phyloP scores from a whole-genome alignment of 2,888 invertebrate genomes.

The Amblyjoppa fuscipennis region DNA sequence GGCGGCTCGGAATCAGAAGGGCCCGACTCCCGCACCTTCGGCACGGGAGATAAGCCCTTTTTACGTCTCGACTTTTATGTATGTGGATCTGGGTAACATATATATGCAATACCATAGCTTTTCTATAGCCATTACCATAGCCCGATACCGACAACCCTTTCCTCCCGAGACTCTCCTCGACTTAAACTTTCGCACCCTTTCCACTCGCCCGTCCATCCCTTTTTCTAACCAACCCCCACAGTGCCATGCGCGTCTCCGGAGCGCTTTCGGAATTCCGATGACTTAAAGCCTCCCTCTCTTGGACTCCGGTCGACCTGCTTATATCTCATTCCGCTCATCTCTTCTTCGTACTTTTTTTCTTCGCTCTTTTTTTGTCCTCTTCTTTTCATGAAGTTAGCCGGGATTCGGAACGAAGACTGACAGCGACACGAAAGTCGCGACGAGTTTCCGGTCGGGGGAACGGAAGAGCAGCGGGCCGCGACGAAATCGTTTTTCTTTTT shows the following conservation, averaged over 20 bases:
- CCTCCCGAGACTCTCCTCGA: slow-evolving; percentile 36
- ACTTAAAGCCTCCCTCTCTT: slow-evolving; percentile 38
- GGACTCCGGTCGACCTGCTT: slow-evolving; percentile 25
- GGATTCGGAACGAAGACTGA: slow-evolving; percentile 39
- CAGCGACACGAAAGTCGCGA: neutral
- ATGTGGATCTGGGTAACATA: neutral
- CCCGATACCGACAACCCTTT: slow-evolving; percentile 23
- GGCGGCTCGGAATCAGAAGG: too few relatives aligned
- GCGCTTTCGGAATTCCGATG: slow-evolving; percentile 50
- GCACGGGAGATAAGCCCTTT: too few relatives aligned
- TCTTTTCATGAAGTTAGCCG: slow-evolving; percentile 10
- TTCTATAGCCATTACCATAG: slow-evolving; percentile 26
- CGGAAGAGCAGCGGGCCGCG: too few relatives aligned
- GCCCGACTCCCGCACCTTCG: too few relatives aligned
- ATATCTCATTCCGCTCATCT: slow-evolving; percentile 34
- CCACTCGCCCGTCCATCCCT: slow-evolving; percentile 24
- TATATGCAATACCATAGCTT: neutral
- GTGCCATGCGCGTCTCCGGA: slow-evolving; percentile 38
- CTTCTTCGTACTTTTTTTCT: slow-evolving; percentile 28
- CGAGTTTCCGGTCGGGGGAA: too few relatives aligned
- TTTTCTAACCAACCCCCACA: slow-evolving; percentile 38
- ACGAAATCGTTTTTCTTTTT: too few relatives aligned
- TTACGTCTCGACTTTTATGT: too few relatives aligned
- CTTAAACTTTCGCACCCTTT: slow-evolving; percentile 45
- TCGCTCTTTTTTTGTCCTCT: neutral